phyloP scores from a whole-genome alignment of 2,888 invertebrate species.

The Drosophila merina region DNA sequence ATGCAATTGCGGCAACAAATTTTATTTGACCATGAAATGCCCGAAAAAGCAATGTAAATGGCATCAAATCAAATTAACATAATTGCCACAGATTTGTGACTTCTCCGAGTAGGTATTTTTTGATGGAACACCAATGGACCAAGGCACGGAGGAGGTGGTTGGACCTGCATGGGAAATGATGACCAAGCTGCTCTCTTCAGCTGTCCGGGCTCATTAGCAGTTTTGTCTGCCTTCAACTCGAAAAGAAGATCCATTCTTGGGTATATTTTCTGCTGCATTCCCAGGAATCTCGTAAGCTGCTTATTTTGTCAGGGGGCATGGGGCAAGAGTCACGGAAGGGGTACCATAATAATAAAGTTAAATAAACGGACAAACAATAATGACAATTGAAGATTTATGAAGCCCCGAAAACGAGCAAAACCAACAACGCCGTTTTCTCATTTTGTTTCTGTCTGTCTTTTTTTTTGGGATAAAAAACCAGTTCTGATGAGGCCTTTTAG shows the following conservation, averaged over 20 bases:
- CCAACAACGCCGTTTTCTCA: slow-evolving; percentile 38
- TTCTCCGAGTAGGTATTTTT: slow-evolving; percentile 5
- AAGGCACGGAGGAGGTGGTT: not conserved
- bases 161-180: not conserved
- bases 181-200: slow-evolving; percentile 38
- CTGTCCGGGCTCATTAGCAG: slow-evolving; percentile 65
- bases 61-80: slow-evolving; percentile 71
- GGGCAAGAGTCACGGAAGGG: slow-evolving; percentile 20
- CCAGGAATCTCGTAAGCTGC: slow-evolving; percentile 38
- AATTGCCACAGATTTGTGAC: slow-evolving; percentile 66
- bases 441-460: slow-evolving; percentile 10
- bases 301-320: slow-evolving; percentile 13
- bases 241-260: slow-evolving; percentile 21
- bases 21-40: slow-evolving; percentile 67
- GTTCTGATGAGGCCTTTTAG: slow-evolving; percentile 37
- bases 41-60: slow-evolving; percentile 47
- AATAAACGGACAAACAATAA: slow-evolving; percentile 63
- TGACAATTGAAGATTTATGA: slow-evolving; percentile 62
- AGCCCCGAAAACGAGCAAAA: slow-evolving; percentile 33
- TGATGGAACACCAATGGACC: not conserved
- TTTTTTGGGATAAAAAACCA: slow-evolving; percentile 30
- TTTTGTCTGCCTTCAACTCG: slow-evolving; percentile 21
- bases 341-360: slow-evolving; percentile 61
- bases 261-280: slow-evolving; percentile 35
- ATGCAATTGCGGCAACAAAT: slow-evolving; percentile 75